phyloP scores from a whole-genome alignment of 37 sponge, comb jelly and placozoan genomes.

The Tethya wilhelma region DNA sequence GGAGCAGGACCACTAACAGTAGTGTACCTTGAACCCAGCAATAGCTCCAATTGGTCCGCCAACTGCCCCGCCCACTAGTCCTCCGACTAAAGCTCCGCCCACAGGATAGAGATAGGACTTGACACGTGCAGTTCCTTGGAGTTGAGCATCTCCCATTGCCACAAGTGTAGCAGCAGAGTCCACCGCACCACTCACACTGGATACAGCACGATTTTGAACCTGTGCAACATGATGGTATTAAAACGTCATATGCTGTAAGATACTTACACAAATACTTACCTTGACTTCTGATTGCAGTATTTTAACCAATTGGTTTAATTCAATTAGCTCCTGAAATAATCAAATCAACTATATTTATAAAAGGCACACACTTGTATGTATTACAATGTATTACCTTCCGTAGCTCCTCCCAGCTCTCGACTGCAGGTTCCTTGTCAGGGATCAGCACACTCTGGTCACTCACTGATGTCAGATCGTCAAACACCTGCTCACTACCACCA shows the following conservation, averaged over 20 bases:
- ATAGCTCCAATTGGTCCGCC: slow-evolving; percentile 80
- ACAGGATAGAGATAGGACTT: slow-evolving; percentile 70
- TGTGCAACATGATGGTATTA: too few species aligned
- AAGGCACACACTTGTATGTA: not conserved
- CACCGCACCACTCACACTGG: too few species aligned
- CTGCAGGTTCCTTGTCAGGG: slow-evolving; percentile 35
- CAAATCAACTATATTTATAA: too few species aligned
- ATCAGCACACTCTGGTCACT: slow-evolving; percentile 47
- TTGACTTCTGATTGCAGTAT: slow-evolving; percentile 1
- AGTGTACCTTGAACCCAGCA: slow-evolving; percentile 63
- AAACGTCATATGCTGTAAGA: too few species aligned
- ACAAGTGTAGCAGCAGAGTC: too few species aligned
- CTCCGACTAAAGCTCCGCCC: slow-evolving; percentile 76
- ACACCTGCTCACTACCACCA: slow-evolving; percentile 22
- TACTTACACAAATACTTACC: slow-evolving; percentile 2
- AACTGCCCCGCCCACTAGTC: slow-evolving; percentile 66
- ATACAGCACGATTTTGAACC: too few species aligned
- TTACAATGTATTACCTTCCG: slow-evolving; percentile 20
- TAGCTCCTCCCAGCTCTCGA: slow-evolving; percentile 61
- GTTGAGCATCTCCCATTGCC: too few species aligned
- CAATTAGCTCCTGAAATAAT: slow-evolving; percentile 38
- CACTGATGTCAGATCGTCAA: slow-evolving; percentile 43
- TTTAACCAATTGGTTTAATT: slow-evolving; percentile 33
- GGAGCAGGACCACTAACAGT: too few species aligned
- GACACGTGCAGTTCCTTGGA: slow-evolving; percentile 6